phyloP scores from a whole-genome alignment of 2,113 vertebrate genomes.

The Aspiorhynchus laticeps region DNA sequence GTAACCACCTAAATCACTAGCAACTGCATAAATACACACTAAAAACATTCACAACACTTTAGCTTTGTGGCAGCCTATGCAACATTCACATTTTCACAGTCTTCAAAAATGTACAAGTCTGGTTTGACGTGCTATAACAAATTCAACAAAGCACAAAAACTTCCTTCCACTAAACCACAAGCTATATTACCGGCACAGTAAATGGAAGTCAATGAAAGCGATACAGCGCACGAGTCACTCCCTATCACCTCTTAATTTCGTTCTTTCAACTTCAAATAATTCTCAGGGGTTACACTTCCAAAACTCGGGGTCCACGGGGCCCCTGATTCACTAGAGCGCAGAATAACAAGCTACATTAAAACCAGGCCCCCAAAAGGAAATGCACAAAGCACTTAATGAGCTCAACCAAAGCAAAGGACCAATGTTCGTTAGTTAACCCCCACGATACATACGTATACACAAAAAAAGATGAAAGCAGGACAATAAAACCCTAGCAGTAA shows the following conservation, averaged over 20 bases:
- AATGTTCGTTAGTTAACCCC: conserved; percentile 76
- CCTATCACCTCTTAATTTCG: conserved; percentile 50
- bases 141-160: conserved; percentile 2
- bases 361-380: conserved; percentile 72
- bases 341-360: conserved; percentile 76
- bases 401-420: conserved; percentile 76
- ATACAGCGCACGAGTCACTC: background rate
- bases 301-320: conserved; percentile 44
- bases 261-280: conserved; percentile 79
- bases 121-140: background rate
- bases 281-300: conserved; percentile 68
- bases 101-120: background rate
- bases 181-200: conserved; percentile 15
- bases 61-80: background rate
- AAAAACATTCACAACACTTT: background rate
- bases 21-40: background rate
- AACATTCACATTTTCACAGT: background rate
- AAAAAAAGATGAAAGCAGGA: conserved; percentile 22
- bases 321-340: conserved; percentile 62
- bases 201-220: background rate
- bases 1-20: background rate
- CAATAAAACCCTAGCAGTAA: conserved; percentile 43
- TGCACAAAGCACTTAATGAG: conserved; percentile 79
- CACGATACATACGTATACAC: conserved; percentile 55
- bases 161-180: conserved; percentile 18